A percentile compares a stretch with the other conserved stretches of the same genome.
Evolutionary conservation across 2,113 vertebrate species (phyloP).

Genomic region (Struthidea cinerea): DNA sequence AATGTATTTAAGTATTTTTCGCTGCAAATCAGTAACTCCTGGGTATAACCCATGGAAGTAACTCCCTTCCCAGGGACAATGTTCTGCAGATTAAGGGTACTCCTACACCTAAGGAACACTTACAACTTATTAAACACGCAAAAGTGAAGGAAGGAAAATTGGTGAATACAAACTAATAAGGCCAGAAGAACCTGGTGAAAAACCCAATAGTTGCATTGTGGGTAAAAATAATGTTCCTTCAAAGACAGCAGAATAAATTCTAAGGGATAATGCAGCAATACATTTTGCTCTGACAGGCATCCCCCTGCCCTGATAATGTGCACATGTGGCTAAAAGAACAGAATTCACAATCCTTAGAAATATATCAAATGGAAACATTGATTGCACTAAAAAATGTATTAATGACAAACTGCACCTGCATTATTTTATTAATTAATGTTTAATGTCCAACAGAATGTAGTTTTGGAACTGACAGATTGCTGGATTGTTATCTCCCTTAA

Average conservation of each 20-base stretch:
- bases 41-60: neutral
- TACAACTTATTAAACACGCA: neutral
- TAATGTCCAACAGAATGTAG: neutral
- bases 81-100: neutral
- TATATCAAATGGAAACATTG: neutral
- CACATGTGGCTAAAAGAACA: neutral
- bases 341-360: neutral
- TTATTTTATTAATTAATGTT: neutral
- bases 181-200: neutral
- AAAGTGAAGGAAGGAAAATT: neutral
- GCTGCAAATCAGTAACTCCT: neutral
- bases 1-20: neutral
- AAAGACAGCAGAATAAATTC: neutral
- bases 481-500: neutral
- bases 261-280: neutral
- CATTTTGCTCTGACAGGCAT: neutral
- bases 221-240: neutral
- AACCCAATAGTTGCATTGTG: neutral
- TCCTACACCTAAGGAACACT: neutral
- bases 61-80: neutral
- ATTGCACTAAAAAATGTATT: neutral
- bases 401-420: neutral
- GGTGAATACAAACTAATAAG: neutral
- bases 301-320: neutral
- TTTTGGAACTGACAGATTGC: neutral